These are phyloP conservation scores for Sesia bembeciformis DNA, from an alignment of 2,888 invertebrate species.

Conservation along the genomic window DNA sequence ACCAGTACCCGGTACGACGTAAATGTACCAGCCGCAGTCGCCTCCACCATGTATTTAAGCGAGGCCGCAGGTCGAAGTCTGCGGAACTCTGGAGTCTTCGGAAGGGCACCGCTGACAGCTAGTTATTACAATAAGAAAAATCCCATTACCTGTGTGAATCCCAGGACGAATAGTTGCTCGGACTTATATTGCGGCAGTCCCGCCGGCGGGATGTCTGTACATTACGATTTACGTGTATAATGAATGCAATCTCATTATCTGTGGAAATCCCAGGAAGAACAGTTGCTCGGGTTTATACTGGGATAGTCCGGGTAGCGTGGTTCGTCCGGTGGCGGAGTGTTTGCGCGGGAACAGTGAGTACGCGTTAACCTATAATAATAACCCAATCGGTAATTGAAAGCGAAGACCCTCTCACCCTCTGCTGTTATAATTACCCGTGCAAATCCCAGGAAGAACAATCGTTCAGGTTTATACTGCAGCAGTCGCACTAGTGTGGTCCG, in stretches of 20 bases:
- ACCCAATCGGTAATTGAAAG: too few species aligned
- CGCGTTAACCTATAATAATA: too few species aligned
- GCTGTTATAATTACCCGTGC: slow-evolving; percentile 87
- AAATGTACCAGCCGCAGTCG: too few species aligned
- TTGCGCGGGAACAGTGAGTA: too few species aligned
- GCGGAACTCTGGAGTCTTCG: too few species aligned
- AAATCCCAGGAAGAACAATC: slow-evolving; percentile 87
- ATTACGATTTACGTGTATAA: too few species aligned
- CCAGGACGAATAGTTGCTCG: slow-evolving; percentile 89
- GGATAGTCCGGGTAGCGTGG: slow-evolving; percentile 78
- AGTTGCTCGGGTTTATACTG: slow-evolving; percentile 82
- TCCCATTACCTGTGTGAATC: slow-evolving; percentile 80
- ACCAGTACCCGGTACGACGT: too few species aligned
- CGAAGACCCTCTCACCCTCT: too few species aligned
- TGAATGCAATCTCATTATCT: slow-evolving; percentile 49
- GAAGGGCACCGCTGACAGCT: too few species aligned
- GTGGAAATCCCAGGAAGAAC: slow-evolving; percentile 89
- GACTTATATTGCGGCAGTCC: slow-evolving; percentile 79
- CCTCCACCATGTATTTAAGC: too few species aligned
- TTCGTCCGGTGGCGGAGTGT: slow-evolving; percentile 50
- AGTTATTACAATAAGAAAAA: too few species aligned
- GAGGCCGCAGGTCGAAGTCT: too few species aligned
- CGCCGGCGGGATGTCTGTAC: slow-evolving; percentile 22
- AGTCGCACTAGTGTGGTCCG: slow-evolving; percentile 78
- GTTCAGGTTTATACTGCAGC: slow-evolving; percentile 78